Evolutionary conservation across 1,140 invertebrate species (phyloP).

Genomic region (Berghia stephanieae): DNA sequence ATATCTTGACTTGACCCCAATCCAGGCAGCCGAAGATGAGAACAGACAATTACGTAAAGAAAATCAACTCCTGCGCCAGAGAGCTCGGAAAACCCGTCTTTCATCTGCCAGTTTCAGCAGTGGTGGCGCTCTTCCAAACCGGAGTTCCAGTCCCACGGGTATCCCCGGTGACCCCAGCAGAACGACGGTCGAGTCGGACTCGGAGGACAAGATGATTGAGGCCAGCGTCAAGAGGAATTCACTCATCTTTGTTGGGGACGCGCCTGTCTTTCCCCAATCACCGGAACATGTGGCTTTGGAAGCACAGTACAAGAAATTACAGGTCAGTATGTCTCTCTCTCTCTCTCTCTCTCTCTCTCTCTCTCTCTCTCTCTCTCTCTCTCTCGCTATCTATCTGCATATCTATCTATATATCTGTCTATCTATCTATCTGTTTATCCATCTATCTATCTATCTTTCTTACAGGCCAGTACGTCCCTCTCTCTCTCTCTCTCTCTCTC

Average conservation of each 20-base stretch:
- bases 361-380: too few species aligned
- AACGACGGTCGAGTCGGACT: neutral
- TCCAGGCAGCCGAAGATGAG: conserved; percentile 25
- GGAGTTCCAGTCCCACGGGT: neutral
- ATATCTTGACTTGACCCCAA: too few species aligned
- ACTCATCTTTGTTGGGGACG: conserved; percentile 24
- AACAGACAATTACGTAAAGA: conserved; percentile 24
- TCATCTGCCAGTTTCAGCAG: conserved; percentile 26
- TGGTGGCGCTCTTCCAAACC: too few species aligned
- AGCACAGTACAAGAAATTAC: conserved; percentile 25
- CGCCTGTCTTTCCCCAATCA: neutral
- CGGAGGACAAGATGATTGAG: conserved; percentile 22
- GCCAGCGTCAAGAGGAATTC: conserved; percentile 28
- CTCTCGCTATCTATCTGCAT: too few species aligned
- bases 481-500: too few species aligned
- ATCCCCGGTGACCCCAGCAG: neutral
- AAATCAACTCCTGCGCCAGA: conserved; percentile 27
- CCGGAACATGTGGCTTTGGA: conserved; percentile 27
- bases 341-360: conserved; percentile 19
- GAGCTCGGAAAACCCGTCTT: conserved; percentile 8
- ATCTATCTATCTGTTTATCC: too few species aligned
- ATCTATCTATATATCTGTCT: too few species aligned
- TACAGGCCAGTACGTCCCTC: too few species aligned
- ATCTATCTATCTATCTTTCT: too few species aligned
- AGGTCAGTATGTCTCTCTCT: conserved; percentile 13